Percentiles rank a stretch among this genome's conserved stretches.
Conservation (phyloP, 1,140 invertebrate genomes). For the Aphelinus atriplicis region DNA sequence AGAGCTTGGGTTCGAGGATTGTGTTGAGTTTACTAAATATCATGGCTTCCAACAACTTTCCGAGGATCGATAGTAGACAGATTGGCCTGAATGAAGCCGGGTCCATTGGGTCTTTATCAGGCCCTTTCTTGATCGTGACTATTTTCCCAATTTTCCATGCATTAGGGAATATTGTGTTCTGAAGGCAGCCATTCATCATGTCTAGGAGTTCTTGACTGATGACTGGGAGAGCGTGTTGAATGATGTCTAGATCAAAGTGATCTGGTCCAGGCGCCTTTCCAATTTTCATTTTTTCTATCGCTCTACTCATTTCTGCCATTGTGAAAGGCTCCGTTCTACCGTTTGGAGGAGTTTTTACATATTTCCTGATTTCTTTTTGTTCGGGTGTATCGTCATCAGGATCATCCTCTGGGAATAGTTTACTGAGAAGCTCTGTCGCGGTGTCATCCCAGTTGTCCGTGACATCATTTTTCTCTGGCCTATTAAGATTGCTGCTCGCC, state of each 20-base stretch:
- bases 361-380: neutral
- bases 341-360: neutral
- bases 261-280: conserved; percentile 6
- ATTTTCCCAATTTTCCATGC: neutral
- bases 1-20: conserved; percentile 10
- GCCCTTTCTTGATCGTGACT: neutral
- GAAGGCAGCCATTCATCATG: conserved; percentile 35
- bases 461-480: no score
- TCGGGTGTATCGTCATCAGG: accelerated
- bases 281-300: neutral
- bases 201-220: neutral
- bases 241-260: neutral
- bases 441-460: neutral
- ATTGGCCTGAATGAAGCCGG: conserved; percentile 8
- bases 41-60: conserved; percentile 30
- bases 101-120: neutral
- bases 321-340: neutral
- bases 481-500: no score
- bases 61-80: neutral
- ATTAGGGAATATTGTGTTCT: neutral
- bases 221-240: neutral
- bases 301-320: neutral
- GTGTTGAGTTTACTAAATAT: conserved; percentile 37
- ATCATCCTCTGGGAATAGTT: neutral
- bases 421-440: neutral